A percentile compares a stretch with the other conserved stretches of the same genome.
phyloP scores from a whole-genome alignment of 2,113 vertebrate genomes.

The Laticauda laticaudata region DNA sequence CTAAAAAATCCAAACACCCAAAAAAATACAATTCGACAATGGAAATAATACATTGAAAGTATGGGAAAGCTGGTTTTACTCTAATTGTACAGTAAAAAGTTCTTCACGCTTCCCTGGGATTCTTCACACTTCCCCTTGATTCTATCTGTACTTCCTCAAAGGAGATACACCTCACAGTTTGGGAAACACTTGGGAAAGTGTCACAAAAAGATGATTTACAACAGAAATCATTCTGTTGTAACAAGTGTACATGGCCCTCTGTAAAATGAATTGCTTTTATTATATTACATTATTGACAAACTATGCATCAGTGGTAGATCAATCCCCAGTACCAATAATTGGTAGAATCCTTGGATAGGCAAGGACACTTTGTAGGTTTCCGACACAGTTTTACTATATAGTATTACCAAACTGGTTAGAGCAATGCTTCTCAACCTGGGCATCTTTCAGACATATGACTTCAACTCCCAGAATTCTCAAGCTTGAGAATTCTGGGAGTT shows the following conservation, averaged over 20 bases:
- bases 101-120: neutral
- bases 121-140: neutral
- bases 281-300: neutral
- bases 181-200: neutral
- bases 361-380: neutral
- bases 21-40: neutral
- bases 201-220: neutral
- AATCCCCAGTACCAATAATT: neutral
- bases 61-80: neutral
- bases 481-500: neutral
- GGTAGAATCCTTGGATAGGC: neutral
- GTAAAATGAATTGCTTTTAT: neutral
- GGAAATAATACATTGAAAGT: neutral
- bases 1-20: neutral
- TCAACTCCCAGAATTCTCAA: neutral
- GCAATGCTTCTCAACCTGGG: neutral
- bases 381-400: neutral
- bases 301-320: neutral
- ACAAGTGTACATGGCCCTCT: neutral
- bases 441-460: neutral
- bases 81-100: neutral
- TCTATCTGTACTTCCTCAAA: neutral
- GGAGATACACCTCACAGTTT: neutral
- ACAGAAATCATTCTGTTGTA: neutral
- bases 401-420: neutral